Base-by-base conservation (phyloP, 2,113 vertebrate species). In the Casuarius casuarius region DNA sequence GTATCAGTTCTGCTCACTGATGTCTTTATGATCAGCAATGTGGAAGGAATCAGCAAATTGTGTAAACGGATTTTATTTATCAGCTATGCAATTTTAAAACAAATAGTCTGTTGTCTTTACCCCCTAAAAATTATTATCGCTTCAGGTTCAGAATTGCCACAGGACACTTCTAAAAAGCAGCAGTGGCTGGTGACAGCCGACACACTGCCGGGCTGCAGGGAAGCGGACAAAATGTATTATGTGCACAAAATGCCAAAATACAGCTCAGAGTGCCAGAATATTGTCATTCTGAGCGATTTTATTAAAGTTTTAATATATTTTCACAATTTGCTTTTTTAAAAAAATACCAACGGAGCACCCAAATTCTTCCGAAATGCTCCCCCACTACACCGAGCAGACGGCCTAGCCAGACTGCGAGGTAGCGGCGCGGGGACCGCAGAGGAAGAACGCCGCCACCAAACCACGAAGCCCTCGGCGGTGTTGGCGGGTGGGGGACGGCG, bases 361-460 rank as follows among this genome's bases (percentile, higher is more conserved):
- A 5, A 5, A 25, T 61, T 17, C 44, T 65, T 49, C 40, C 58
- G 25, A 14, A 56, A 9, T 8, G 7, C 31, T 19, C 6, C 13
- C 61, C 21, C 9, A 2, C 25, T 9, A 52, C n/a, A 6, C 7
- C 2, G 0, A 3, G 2, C 7, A 11, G 44, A 38, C 26, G 51
- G 15, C 38, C 38, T 16, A 46, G 44, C 5, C 15, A 46, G 44
- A 14, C 44, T 44, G 44, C 44, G 44, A 14, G 44, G 38, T 38
- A 38, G 38, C 38, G 8, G 38, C 8, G 38, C 38, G 38, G 38
- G 38, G 38, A 38, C 38, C 38, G 38, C 38, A 38, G 38, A 38
- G 38, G 38, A 6, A 38, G 44, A 44, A 44, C 44, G 44, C 44
- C 44, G 44, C 5, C 44, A 14, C 44, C 44, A 10, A 44, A 14